Conservation (phyloP, 2,797 vertebrate species). For the Onychomys arenicola region DNA sequence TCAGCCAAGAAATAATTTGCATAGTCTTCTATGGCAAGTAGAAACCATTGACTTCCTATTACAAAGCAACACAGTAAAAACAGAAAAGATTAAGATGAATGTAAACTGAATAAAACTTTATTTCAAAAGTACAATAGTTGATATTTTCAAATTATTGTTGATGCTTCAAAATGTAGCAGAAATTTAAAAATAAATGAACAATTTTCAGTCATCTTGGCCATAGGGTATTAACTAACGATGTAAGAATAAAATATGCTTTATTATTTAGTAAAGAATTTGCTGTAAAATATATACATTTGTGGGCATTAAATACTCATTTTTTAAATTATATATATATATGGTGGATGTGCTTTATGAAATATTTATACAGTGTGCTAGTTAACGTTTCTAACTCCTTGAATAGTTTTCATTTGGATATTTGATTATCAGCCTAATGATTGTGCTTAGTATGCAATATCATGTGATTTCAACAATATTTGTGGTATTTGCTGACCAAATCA, state of each 20-base stretch:
- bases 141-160: slow-evolving; percentile 20
- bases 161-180: not conserved
- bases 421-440: not conserved
- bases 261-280: not conserved
- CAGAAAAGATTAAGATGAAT: slow-evolving; percentile 48
- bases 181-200: slow-evolving; percentile 47
- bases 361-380: not conserved
- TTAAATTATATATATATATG: not conserved
- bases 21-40: slow-evolving; percentile 64
- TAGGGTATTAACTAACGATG: not conserved
- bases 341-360: not conserved
- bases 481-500: not conserved
- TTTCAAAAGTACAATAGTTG: slow-evolving; percentile 5
- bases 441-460: not conserved
- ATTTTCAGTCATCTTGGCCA: not conserved
- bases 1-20: slow-evolving; percentile 84
- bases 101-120: not conserved
- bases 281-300: not conserved
- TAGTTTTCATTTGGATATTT: not conserved
- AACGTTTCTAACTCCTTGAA: not conserved
- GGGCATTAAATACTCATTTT: not conserved
- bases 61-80: slow-evolving; percentile 65
- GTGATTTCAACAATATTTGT: not conserved
- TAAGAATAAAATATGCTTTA: slow-evolving; percentile 13
- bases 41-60: slow-evolving; percentile 70